Base-by-base conservation (phyloP, 1,140 invertebrate genomes). In the Dryas iulia region DNA sequence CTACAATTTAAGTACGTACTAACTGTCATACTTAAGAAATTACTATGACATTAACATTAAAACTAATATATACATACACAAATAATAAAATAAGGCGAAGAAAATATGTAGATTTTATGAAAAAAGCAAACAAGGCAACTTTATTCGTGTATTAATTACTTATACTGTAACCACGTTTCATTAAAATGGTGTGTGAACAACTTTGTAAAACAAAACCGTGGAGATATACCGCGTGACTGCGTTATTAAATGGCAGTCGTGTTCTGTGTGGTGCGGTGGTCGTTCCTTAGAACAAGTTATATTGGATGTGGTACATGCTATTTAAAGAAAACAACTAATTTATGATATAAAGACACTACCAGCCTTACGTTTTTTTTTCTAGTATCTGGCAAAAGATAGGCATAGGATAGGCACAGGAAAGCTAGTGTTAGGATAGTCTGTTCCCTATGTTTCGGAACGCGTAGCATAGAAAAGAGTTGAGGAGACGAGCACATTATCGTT, bases 201-300 rank as follows among this genome's bases (percentile, higher is more conserved):
- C 81, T 82, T 87, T 70, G 82, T 81, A 79, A 84, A 82, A 76
- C 78, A 73, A 81, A 78, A 76, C 79, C 82, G 82, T 83, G 81
- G 77, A 82, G 76, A 74, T 74, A 77, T 71, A 62, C 72, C 76
- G 72, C 86, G 86, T 88, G 86, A 88, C 81, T 77, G 71, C 66
- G 72, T 78, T 88, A 76, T 87, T 85, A 86, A 84, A 74, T 33
- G 58, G 25, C 62, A 67, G 72, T 77, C 72, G 72, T 72, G 52
- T 62, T 70, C 62, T 63, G 69, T 62, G 18, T 47, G 39, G 39
- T 47, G 7, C 3, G 69, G 61, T 59, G 26, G 59, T 33, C 59
- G 26, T 21, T 24, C 58, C 58, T 52, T 18, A 33, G 28, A 33
- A 24, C 8, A 28, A 12, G 14, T 35, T 47, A 59, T 23, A 3